phyloP scores from a whole-genome alignment of 2,113 vertebrate species.

The Ptilonorhynchus violaceus region DNA sequence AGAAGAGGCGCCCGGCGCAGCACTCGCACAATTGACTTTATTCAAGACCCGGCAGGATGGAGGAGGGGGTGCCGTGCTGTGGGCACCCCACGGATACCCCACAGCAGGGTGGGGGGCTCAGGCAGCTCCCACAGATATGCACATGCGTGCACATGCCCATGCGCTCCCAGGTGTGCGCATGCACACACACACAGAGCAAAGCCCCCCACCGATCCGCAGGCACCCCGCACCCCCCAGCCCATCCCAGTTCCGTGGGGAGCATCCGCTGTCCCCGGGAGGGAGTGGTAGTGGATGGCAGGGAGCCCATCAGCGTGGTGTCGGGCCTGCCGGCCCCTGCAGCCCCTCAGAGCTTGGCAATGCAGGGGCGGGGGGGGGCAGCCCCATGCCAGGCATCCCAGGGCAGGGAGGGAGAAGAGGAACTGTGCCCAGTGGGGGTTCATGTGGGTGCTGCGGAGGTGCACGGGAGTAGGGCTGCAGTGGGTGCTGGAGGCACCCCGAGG shows the following conservation, averaged over 20 bases:
- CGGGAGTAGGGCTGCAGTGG: neutral
- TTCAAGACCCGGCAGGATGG: slow-evolving; percentile 10
- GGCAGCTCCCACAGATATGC: neutral
- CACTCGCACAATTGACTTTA: slow-evolving; percentile 32
- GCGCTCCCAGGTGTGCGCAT: neutral
- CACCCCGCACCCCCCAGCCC: neutral
- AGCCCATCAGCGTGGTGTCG: fast-evolving
- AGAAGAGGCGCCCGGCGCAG: neutral
- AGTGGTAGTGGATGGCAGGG: neutral
- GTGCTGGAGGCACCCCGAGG: neutral
- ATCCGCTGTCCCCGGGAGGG: fast-evolving
- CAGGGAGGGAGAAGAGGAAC: neutral
- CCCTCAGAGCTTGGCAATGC: neutral
- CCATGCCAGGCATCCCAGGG: neutral
- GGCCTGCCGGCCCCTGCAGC: neutral
- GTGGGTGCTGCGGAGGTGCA: neutral
- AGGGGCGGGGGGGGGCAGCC: neutral
- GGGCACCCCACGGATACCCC: neutral
- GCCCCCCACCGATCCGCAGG: neutral
- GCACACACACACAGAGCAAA: neutral
- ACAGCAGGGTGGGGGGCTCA: neutral
- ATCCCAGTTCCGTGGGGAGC: fast-evolving
- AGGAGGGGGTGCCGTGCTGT: neutral
- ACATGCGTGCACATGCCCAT: neutral
- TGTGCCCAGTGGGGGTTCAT: neutral